Percentiles rank a stretch among this genome's conserved stretches.
Conservation (phyloP, 2,797 vertebrate genomes). For the Phaenicophaeus curvirostris region DNA sequence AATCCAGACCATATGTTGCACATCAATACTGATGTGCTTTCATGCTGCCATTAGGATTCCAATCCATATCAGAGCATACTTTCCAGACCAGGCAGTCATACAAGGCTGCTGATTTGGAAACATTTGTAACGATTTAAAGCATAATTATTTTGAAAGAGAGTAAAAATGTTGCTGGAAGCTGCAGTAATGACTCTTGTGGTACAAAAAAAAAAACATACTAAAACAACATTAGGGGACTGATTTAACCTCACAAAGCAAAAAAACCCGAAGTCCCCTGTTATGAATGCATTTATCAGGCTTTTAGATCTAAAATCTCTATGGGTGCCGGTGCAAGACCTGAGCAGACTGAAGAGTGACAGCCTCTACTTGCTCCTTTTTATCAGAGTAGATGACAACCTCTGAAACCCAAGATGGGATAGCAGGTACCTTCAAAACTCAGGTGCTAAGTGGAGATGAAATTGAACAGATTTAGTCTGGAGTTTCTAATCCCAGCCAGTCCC, state of each 20-base stretch:
- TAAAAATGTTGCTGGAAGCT: constrained; percentile 20
- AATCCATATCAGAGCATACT: constrained; percentile 21
- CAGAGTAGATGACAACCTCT: background rate
- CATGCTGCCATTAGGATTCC: constrained; percentile 46
- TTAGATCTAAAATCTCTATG: background rate
- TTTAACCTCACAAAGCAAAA: constrained; percentile 8
- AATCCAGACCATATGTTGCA: constrained; percentile 29
- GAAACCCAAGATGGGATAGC: background rate
- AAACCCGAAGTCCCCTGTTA: background rate
- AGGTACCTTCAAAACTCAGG: background rate
- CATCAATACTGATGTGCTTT: constrained; percentile 23
- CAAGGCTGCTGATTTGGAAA: constrained; percentile 40
- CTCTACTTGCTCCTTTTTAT: background rate
- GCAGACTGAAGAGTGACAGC: background rate
- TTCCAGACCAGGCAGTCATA: constrained; percentile 27
- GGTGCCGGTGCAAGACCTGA: background rate
- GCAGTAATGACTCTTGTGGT: background rate
- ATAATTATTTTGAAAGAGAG: constrained; percentile 33
- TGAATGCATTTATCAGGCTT: background rate
- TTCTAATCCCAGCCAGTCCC: background rate
- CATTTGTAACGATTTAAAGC: constrained; percentile 34
- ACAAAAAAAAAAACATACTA: background rate
- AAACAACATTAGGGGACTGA: background rate
- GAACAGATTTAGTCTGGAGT: background rate
- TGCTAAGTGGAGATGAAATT: background rate